Base-by-base conservation (phyloP, 2,113 vertebrate species). In the Talpa occidentalis region DNA sequence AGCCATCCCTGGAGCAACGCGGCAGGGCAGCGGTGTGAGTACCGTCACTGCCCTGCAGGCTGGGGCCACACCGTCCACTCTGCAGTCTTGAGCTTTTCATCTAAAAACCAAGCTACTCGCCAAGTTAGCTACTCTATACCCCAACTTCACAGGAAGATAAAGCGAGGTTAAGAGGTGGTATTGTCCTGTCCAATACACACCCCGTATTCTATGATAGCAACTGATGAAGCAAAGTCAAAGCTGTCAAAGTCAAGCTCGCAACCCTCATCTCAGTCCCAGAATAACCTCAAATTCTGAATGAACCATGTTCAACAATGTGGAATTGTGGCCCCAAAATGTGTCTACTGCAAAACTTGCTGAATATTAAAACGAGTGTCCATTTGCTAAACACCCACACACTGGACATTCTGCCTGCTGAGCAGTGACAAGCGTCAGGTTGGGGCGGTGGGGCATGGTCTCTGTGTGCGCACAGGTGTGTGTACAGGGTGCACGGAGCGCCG, bases 401-500 rank as follows among this genome's bases (percentile, higher is more conserved):
- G 32, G 1, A 66, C 10, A 54, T 35, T 84, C 80, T 24, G 21
- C 74, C 6, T 54, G 40, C 42, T 44, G 4, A 7, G 47, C 30
- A 15, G 49, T 54, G 76, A 83, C 40, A 76, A 82, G 0, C 79
- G 59, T 62, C 30, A 85, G 37, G 24, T 11, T 59, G n/a, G 40
- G 47, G 44, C 44, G 44, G 44, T 44, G 44, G 10, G 6, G 10
- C 10, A 10, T 10, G 44, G 44, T 44, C 44, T 44, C n/a, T 0
- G 17, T 73, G 14, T 37, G 8, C 22, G 59, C 15, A 60, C 11
- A n/a, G 16, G 56, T 16, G 44, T 42, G 8, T 54, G 19, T 17
- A 7, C 12, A 44, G 11, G 60, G n/a, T 79, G 10, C 5, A 15
- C 77, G 16, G 32, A 84, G 74, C 26, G 15, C 93, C 89, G 22